These are phyloP conservation scores for Trichonephila clavipes DNA, from an alignment of 1,140 invertebrate species.

Conservation along the genomic window DNA sequence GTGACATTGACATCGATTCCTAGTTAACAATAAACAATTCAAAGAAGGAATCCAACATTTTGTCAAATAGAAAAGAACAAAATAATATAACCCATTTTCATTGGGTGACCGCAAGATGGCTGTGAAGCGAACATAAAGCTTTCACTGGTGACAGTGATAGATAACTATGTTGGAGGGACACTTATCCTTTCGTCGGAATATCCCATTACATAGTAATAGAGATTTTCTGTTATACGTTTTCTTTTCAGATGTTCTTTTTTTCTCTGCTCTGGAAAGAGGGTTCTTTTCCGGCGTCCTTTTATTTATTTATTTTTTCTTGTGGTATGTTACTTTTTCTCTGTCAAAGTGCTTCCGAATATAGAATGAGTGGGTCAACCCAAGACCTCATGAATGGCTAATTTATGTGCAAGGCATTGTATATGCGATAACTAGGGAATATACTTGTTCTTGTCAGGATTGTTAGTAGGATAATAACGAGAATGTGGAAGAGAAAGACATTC, in stretches of 20 bases:
- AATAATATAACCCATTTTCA: not conserved
- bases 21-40: not conserved
- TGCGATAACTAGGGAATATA: no score
- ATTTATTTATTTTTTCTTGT: not conserved
- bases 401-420: no score
- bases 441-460: no score
- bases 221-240: conserved; percentile 57
- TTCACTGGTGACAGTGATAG: conserved; percentile 40
- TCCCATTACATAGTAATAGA: conserved; percentile 63
- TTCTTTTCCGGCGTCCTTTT: not conserved
- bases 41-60: no score
- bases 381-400: no score
- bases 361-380: no score
- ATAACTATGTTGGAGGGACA: conserved; percentile 47
- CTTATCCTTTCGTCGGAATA: conserved; percentile 56
- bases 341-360: not conserved
- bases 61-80: not conserved
- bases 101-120: conserved; percentile 9
- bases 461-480: no score
- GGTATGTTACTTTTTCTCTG: conserved; percentile 30
- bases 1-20: not conserved
- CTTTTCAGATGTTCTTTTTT: conserved; percentile 43
- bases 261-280: not conserved
- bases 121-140: not conserved
- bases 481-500: no score